Percentiles rank a stretch among this genome's conserved stretches.
phyloP scores from a whole-genome alignment of 2,113 vertebrate species.

The Cyphomyrus plagiostoma region DNA sequence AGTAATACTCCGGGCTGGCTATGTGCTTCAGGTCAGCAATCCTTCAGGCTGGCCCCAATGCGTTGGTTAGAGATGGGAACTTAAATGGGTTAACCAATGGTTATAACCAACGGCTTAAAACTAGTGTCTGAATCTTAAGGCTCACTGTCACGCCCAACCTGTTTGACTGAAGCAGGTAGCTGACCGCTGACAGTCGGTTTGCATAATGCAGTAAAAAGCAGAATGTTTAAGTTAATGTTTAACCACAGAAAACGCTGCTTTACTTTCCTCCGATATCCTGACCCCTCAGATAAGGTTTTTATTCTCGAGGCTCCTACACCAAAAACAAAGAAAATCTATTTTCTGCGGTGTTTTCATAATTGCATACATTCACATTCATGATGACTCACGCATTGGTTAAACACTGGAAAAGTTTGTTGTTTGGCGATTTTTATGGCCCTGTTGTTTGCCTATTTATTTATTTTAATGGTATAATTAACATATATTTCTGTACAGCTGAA shows the following conservation, averaged over 20 bases:
- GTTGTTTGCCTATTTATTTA: slow-evolving; percentile 16
- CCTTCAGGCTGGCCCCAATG: too few relatives aligned
- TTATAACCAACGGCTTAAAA: not conserved
- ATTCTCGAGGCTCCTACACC: not conserved
- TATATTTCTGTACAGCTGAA: slow-evolving; percentile 9
- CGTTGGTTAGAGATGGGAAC: not conserved
- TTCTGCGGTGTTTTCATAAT: not conserved
- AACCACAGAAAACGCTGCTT: not conserved
- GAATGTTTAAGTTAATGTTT: not conserved
- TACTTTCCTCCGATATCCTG: not conserved
- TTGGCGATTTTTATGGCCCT: not conserved
- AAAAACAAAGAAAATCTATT: not conserved
- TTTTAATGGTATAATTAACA: slow-evolving; percentile 20
- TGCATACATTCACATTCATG: not conserved
- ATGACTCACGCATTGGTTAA: slow-evolving; percentile 1
- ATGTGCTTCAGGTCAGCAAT: too few relatives aligned
- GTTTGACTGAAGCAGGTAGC: not conserved
- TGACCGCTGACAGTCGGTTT: not conserved
- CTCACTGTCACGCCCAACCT: not conserved
- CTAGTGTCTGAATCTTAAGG: not conserved
- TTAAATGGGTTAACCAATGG: not conserved
- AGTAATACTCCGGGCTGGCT: too few relatives aligned
- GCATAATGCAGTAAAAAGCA: not conserved
- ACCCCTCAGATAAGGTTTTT: not conserved
- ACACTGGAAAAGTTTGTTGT: slow-evolving; percentile 10